Base-by-base conservation (phyloP, 2,797 vertebrate genomes). In the Melanotaenia pygmaea region DNA sequence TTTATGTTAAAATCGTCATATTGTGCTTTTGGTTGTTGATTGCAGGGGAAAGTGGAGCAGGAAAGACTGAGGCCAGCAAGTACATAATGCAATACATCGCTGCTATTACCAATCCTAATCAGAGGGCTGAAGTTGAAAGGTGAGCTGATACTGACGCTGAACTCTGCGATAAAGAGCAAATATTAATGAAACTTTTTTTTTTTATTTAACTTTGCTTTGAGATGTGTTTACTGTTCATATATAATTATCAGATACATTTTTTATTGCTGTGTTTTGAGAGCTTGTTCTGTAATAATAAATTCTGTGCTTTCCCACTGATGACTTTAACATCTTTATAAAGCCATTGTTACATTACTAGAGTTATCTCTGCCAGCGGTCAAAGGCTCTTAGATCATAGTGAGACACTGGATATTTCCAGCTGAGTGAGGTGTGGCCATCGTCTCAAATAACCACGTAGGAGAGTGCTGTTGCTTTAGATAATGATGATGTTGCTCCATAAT, bases 41-140 rank as follows among this genome's bases (percentile, higher is more conserved):
- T 88, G 2, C 90, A 99, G 98, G 98, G 82, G 98, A 99, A 91
- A 99, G 98, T 47, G 98, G 98, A 78, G 98, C 98, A 54, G 98
- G 98, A 43, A 99, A 99, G 86, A 99, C 98, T 0, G 98, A 99
- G 86, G 98, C 98, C 92, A 99, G 98, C 91, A 99, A 99, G 85
- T 99, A 99, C 70, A 99, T 99, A 7, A 99, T 99, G 98, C 98
- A 99, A 87, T 99, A 99, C 88, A 99, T 99, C 3, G 98, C 98
- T 28, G 98, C 98, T 88, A 99, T 99, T 89, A 99, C 98, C 90
- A 99, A 99, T 91, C 97, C 96, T 11, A 94, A 96, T 79, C 98
- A 99, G 94, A 95, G 98, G 87, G 97, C 97, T 0, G 98, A 99
- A 73, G 96, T 99, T 7, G 98, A 99, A 88, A 96, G 98, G 98